Percentiles rank a stretch among this genome's conserved stretches.
These are phyloP conservation scores for Eubasilissa regina DNA, from an alignment of 1,140 invertebrate species.

Conservation along the genomic window DNA sequence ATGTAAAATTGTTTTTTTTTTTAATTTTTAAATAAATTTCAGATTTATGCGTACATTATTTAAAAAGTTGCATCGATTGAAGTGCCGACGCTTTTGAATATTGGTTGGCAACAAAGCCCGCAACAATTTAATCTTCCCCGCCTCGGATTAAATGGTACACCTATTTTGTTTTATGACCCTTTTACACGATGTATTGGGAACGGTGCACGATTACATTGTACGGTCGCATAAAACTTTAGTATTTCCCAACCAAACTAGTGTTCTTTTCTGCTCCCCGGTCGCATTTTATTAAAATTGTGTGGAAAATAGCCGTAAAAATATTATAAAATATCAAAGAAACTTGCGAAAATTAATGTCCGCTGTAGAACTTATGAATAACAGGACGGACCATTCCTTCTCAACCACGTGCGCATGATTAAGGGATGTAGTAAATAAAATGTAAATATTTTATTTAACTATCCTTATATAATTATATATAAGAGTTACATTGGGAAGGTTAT, in stretches of 20 bases:
- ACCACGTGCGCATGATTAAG: no score
- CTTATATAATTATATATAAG: no score
- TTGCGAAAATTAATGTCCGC: no score
- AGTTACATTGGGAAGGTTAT: no score
- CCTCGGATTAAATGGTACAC: constrained; percentile 39
- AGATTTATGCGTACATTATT: no score
- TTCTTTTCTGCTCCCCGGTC: constrained; percentile 8
- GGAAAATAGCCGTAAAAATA: constrained; percentile 1
- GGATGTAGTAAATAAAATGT: no score
- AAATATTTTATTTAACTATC: no score
- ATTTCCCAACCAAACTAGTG: constrained; percentile 15
- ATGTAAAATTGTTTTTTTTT: no score
- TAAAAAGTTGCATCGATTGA: no score
- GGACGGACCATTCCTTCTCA: no score
- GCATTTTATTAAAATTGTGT: neutral
- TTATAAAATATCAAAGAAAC: neutral
- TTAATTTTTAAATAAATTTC: no score
- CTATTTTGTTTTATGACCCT: constrained; percentile 49
- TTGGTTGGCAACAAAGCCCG: neutral
- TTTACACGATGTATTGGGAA: constrained; percentile 49
- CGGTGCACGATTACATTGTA: constrained; percentile 39
- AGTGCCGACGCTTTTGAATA: neutral
- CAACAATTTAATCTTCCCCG: constrained; percentile 47
- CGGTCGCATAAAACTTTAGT: constrained; percentile 37
- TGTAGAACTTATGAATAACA: no score